Conservation (phyloP, 1,140 invertebrate species). For the Ostrea denselamellosa region DNA sequence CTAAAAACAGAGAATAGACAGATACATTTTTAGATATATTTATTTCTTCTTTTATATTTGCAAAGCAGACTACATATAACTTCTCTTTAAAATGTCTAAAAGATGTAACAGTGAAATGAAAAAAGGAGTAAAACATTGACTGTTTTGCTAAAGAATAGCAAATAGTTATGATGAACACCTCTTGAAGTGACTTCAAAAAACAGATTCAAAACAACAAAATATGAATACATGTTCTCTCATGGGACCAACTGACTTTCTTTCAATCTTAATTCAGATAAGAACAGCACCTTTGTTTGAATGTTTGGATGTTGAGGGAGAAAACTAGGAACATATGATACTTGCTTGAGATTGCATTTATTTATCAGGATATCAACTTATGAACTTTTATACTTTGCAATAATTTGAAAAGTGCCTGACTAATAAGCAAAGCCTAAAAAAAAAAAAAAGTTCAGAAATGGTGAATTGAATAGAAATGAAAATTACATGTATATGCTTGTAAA, state of each 20-base stretch:
- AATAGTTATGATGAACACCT: slow-evolving; percentile 27
- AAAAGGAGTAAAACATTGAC: slow-evolving; percentile 42
- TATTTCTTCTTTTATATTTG: slow-evolving; percentile 66
- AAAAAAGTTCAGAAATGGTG: slow-evolving; percentile 20
- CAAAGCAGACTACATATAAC: slow-evolving; percentile 66
- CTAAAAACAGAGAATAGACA: background rate
- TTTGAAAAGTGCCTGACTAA: slow-evolving; percentile 21
- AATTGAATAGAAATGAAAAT: slow-evolving; percentile 1
- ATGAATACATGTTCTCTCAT: background rate
- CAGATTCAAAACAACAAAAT: background rate
- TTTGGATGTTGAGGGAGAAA: slow-evolving; percentile 3
- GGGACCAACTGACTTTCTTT: background rate
- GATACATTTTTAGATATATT: slow-evolving; percentile 56
- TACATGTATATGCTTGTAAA: slow-evolving; percentile 36
- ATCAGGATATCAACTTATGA: background rate
- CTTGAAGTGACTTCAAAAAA: slow-evolving; percentile 19
- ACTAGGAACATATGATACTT: background rate
- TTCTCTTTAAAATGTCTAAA: slow-evolving; percentile 59
- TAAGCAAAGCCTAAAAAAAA: background rate
- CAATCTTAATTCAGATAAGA: background rate
- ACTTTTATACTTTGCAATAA: background rate
- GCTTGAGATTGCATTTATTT: slow-evolving; percentile 21
- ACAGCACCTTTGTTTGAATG: slow-evolving; percentile 36
- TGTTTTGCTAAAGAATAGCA: slow-evolving; percentile 30
- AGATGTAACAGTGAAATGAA: slow-evolving; percentile 45